These are phyloP conservation scores for Trisateles emortualis DNA, from an alignment of 2,888 invertebrate genomes.

Conservation along the genomic window DNA sequence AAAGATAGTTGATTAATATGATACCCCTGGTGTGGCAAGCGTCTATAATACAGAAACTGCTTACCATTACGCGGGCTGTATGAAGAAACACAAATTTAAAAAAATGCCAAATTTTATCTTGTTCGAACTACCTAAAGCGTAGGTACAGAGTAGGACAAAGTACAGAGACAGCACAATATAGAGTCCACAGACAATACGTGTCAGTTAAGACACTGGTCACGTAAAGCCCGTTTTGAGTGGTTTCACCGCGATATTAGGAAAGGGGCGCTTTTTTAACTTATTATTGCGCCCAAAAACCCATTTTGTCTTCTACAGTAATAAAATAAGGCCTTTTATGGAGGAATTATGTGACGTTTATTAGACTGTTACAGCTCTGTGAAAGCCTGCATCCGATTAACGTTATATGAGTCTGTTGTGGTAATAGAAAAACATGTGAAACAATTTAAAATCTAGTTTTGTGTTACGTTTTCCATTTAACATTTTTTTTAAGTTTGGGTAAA, in stretches of 20 bases:
- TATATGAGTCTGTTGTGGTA: slow-evolving; percentile 15
- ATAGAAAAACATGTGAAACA: slow-evolving; percentile 8
- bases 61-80: too few relatives aligned
- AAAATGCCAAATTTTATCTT: too few relatives aligned
- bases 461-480: neutral
- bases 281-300: slow-evolving; percentile 70
- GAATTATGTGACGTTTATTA: slow-evolving; percentile 57
- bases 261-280: slow-evolving; percentile 72
- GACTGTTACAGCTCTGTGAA: slow-evolving; percentile 37
- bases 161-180: slow-evolving; percentile 1
- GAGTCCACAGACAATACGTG: slow-evolving; percentile 51
- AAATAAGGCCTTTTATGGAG: slow-evolving; percentile 56
- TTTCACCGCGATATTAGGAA: slow-evolving; percentile 74
- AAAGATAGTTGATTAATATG: too few relatives aligned
- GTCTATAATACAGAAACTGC: too few relatives aligned
- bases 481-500: neutral
- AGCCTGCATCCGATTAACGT: slow-evolving; percentile 33
- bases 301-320: slow-evolving; percentile 69
- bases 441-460: too few relatives aligned
- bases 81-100: too few relatives aligned
- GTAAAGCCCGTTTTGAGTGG: slow-evolving; percentile 73
- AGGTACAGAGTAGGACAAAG: slow-evolving; percentile 12
- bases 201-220: slow-evolving; percentile 71
- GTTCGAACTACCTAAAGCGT: too few relatives aligned
- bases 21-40: too few relatives aligned